Evolutionary conservation across 2,113 vertebrate genomes (phyloP), one percentile per base, ranked within the genome.

Genomic region (Nicator chloris): DNA sequence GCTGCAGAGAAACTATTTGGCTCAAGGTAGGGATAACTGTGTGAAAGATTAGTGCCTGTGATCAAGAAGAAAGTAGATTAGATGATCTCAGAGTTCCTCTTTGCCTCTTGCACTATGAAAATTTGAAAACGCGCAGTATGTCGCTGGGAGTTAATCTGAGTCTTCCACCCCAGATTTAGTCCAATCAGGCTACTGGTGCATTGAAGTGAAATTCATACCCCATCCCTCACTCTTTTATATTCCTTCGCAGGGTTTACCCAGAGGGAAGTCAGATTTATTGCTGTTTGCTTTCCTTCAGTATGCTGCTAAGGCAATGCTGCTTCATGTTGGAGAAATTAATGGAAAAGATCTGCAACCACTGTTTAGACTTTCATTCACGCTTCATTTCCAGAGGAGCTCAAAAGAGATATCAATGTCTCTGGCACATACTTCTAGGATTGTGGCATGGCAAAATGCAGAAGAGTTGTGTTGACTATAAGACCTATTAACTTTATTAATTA

Each of bases 51-150:
- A 95, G 94, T 89, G 77, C 61, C 56, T 91, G 40, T 95, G 96
- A 95, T 95, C 28, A 7, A 89, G 91, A 82, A 92, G 81, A 92
- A 94, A 95, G 92, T 47, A 96, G 92, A 96, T 93, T 92, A 95
- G 81, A 89, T 84, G 86, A 95, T 89, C 83, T 89, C 76, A 92
- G 69, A 78, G 56, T 40, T 87, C 45, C 65, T 72, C 79, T 95
- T 88, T 68, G 53, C 65, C 93, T 94, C 78, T 82, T 84, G 85
- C 61, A 33, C 72, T 75, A 71, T 12, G n/a, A 92, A 92, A 91
- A 81, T 84, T 71, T 84, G 57, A 93, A 95, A 94, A 68, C 26
- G 31, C 8, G 7, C 71, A 82, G 44, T 63, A 30, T 40, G 47
- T 83, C 70, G 15, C 56, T 78, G 39, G 47, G 35, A 83, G 49